Base-by-base conservation (phyloP, 2,797 vertebrate genomes). In the Sphenopsis melanotis region DNA sequence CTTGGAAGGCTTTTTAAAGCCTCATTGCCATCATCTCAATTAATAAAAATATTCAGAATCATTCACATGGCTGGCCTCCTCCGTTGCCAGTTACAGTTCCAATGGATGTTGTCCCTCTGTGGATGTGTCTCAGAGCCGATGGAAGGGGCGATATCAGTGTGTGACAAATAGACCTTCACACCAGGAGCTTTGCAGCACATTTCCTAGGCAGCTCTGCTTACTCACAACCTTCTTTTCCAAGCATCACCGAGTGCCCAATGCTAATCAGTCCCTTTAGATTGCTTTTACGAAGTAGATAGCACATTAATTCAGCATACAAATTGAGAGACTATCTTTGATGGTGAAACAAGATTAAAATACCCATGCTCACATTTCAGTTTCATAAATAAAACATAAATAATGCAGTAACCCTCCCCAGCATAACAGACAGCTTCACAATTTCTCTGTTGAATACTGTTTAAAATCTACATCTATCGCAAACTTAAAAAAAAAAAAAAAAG, bases 231-330 rank as follows among this genome's bases (percentile, higher is more conserved):
- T 94, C 90, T 61, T 92, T 65, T 78, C 89, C 90, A 52, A 97
- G 85, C 95, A 94, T n/a, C 53, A 71, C 69, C 78, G 75, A 87
- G 59, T 89, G 75, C 87, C 74, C 85, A 94, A 37, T 93, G 82
- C 85, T 94, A 97, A 95, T 85, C 88, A 95, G 72, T 94, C 93
- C 94, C 85, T 91, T 97, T 87, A 93, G 90, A 87, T 72, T 70
- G 93, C 91, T 94, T 91, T 95, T 94, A 93, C 18, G 4, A 74
- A 90, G 88, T 57, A 90, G 93, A 89, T 78, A 90, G 74, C 11
- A 4, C 89, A 95, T 97, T 97, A 97, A 97, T 96, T 97, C 39
- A 46, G 94, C 95, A 95, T 95, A 97, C 79, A 96, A 96, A 97
- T 96, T 95, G 92, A 97, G 82, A 95, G 47, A 93, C 89, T 93